Base-by-base conservation (phyloP, 2,113 vertebrate genomes). In the Ia io region DNA sequence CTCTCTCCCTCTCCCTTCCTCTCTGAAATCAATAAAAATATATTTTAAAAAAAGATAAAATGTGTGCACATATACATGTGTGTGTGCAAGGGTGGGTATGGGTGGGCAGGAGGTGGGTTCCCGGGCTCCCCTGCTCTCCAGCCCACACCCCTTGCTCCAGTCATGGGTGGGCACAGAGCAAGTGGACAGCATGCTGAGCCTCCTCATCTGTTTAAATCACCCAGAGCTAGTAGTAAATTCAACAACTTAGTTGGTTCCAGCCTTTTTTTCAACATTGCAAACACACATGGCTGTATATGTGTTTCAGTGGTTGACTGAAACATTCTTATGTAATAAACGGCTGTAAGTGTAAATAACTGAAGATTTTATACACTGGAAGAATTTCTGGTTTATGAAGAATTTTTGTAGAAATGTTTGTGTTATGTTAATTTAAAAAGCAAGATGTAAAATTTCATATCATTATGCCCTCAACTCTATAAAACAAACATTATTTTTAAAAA, bases 361-460 rank as follows among this genome's bases (percentile, higher is more conserved):
- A 17, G 23, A 2, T 23, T 53, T 77, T 30, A 56, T 28, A 59
- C 59, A 40, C 8, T 56, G 37, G 78, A 61, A 92, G 17, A 47
- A 44, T 71, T 63, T 77, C 76, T 88, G 12, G 8, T 56, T 69
- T 79, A 22, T 84, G 44, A 59, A 49, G 11, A 61, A 20, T 76
- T 82, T 89, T 65, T 90, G 17, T 76, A 49, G 32, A 93, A 87
- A 84, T 91, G 30, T 74, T 89, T 82, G n/a, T 84, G 25, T 44
- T 35, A 73, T 40, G 23, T 49, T 73, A 61, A 91, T 85, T 84
- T 80, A 61, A 91, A 82, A 79, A 90, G 12, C 22, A 49, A 88
- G 20, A n/a, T 70, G 8, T 67, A 86, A 86, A 74, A 47, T 87
- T 71, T 92, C 18, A 9, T 89, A 63, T 90, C 1, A 16, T 23